A percentile compares a stretch with the other conserved stretches of the same genome.
Conservation (phyloP, 2,888 invertebrate species). For the Rhagium mordax region DNA sequence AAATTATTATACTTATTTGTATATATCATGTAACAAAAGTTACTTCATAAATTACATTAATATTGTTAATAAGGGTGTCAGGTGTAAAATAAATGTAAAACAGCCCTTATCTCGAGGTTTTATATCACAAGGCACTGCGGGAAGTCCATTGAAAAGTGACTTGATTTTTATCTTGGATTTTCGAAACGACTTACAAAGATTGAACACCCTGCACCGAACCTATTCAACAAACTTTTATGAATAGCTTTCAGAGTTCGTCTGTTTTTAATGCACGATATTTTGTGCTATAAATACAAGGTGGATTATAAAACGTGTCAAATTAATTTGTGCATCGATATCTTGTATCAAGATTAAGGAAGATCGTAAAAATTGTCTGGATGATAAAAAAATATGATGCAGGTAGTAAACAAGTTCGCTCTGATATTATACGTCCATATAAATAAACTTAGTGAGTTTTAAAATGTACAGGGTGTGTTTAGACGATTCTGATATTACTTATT, state of each 20-base stretch:
- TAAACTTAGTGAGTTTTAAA: not conserved
- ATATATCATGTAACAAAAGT: conserved; percentile 42
- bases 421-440: not conserved
- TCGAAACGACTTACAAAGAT: conserved; percentile 49
- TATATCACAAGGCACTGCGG: conserved; percentile 55
- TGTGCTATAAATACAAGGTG: conserved; percentile 9
- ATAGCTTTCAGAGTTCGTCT: conserved; percentile 21
- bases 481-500: too few relatives aligned
- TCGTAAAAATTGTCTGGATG: conserved; percentile 8
- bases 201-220: conserved; percentile 42
- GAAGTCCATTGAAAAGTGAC: conserved; percentile 57
- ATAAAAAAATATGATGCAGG: not conserved
- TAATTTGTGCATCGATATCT: conserved; percentile 8
- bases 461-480: not conserved
- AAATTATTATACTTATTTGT: conserved; percentile 32
- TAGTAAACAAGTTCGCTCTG: not conserved
- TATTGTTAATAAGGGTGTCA: conserved; percentile 56
- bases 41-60: conserved; percentile 50
- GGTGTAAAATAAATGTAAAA: conserved; percentile 59
- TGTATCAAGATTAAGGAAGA: not conserved
- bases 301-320: conserved; percentile 1
- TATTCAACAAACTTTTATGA: conserved; percentile 35
- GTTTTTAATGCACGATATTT: conserved; percentile 24
- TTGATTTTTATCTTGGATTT: conserved; percentile 55
- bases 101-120: conserved; percentile 56